These are phyloP conservation scores for Bombus huntii DNA, from an alignment of 1,140 invertebrate genomes.

Conservation along the genomic window DNA sequence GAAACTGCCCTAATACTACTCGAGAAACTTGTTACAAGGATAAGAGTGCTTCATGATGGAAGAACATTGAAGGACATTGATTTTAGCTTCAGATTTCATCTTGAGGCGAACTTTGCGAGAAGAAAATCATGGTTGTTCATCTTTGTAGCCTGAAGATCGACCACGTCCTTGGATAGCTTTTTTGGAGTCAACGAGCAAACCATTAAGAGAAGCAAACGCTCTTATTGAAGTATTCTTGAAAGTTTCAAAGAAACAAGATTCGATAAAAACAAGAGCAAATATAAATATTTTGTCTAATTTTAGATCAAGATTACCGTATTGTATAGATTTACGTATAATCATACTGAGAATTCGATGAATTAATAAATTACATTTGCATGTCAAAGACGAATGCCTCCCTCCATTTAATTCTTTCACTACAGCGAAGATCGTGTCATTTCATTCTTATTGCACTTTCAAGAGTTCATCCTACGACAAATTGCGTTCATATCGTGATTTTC, in stretches of 20 bases:
- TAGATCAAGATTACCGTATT: neutral
- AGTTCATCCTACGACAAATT: neutral
- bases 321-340: neutral
- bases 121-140: neutral
- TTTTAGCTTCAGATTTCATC: conserved; percentile 1
- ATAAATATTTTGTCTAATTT: neutral
- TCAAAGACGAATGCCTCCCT: neutral
- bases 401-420: neutral
- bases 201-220: neutral
- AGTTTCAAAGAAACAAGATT: neutral
- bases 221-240: neutral
- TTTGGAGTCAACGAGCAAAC: neutral
- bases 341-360: neutral
- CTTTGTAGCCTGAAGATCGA: neutral
- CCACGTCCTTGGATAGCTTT: neutral
- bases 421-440: neutral
- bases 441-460: neutral
- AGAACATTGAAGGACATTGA: conserved; percentile 3
- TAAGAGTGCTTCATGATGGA: neutral
- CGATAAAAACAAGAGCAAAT: neutral
- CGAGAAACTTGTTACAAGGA: neutral
- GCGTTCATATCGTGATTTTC: neutral
- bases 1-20: neutral
- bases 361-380: neutral
- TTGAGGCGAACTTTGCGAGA: neutral